Evolutionary conservation across 2,888 invertebrate genomes (phyloP), one percentile per base, ranked within the genome.

Genomic region (Cerceris ruficornis): DNA sequence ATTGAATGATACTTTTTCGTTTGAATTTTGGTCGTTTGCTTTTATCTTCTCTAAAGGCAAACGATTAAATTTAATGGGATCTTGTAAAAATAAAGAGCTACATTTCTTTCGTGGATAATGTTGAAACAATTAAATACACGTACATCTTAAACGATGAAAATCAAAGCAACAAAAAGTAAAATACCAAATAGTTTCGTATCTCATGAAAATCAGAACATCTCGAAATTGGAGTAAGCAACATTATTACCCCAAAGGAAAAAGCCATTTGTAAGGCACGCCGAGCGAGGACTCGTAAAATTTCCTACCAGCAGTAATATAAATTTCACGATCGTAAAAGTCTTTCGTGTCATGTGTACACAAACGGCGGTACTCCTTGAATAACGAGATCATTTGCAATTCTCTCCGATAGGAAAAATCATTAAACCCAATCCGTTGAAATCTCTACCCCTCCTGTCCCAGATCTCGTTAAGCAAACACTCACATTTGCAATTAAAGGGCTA

Each of bases 311-410:
- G 79, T 69, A 73, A 73, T 79, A 77, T 77, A 77, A 79, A 79
- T 79, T 73, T 79, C 77, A 60, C 77, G 79, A 79, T 79, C 79
- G 79, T 79, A 77, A 79, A 77, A 77, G 77, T 69, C 69, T 66
- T 73, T 77, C 69, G 77, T 72, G 69, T 57, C 66, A 67, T 66
- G 50, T 43, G 43, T 68, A 61, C 52, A 65, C 66, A 54, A 57
- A 69, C 68, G 64, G 65, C 71, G 71, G 61, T 13, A 62, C 58
- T 67, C 17, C 49, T 42, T 52, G 66, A 65, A 66, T 69, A 73
- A 73, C 72, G 77, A 79, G 67, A 77, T 69, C 77, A 68, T 69
- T 79, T 59, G 69, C 73, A 64, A 77, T 77, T 67, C 65, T 13
- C 14, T 13, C 17, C 42, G 69, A 17, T 66, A 75, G 65, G 73